These are phyloP conservation scores for Odocoileus hemionus DNA, from an alignment of 2,113 vertebrate genomes.

Conservation along the genomic window DNA sequence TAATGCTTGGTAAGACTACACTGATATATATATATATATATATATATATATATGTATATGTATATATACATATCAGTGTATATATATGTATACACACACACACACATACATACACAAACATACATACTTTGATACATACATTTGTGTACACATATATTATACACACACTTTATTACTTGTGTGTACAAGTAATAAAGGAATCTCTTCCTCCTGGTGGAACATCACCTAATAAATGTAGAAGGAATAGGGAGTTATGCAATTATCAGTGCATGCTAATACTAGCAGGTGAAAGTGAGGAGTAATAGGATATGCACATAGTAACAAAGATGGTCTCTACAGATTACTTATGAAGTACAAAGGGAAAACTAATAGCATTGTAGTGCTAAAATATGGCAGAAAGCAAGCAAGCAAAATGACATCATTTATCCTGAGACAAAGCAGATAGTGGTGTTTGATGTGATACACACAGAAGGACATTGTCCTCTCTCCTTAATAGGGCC, in stretches of 20 bases:
- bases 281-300: not conserved
- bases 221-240: not conserved
- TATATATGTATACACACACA: too few species aligned
- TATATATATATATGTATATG: too few species aligned
- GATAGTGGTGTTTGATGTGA: not conserved
- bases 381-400: not conserved
- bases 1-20: not conserved
- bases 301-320: not conserved
- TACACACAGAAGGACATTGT: not conserved
- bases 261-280: not conserved
- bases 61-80: too few species aligned
- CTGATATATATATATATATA: not conserved
- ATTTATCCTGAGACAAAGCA: not conserved
- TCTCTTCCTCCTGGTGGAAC: too few species aligned
- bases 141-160: not conserved
- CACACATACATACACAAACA: accelerated
- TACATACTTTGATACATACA: accelerated
- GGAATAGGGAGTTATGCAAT: not conserved
- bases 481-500: too few species aligned
- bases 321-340: not conserved
- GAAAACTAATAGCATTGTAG: accelerated
- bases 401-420: not conserved
- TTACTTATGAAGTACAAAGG: not conserved
- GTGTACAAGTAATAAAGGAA: not conserved
- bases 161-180: not conserved